Evolutionary conservation across 1,140 invertebrate species (phyloP), one percentile per base, ranked within the genome.

Genomic region (Phocides pigmalion): DNA sequence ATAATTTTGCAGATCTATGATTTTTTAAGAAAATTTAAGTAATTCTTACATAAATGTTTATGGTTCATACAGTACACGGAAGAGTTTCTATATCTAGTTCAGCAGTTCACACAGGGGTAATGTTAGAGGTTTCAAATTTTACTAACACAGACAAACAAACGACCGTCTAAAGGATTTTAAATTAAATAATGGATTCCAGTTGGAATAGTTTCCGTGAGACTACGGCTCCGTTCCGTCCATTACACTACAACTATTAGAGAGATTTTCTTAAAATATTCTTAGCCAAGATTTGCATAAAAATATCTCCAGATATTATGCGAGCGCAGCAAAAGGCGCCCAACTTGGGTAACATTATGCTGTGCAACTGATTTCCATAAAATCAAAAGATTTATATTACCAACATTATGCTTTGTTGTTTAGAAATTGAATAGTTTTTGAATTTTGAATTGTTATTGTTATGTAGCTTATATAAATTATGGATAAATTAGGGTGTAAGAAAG

Each of bases 281-380:
- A 49, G 46, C 22, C n/a, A 49, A 28, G 14, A 28, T 28, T 49
- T 28, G 22, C 46, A 49, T 49, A 49, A 28, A 49, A 49, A 49
- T 49, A 28, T 15, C 12, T 12, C 15, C 37, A 16, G 37, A 41
- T 16, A 41, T 41, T 41, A 41, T 41, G 37, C 37, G 6, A 41
- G 12, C 37, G 12, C 14, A 15, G 46, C 44, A 49, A 49, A 46
- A 49, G 15, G 46, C 12, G 20, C 5, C 20, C 46, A 22, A 49
- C 46, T 49, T 8, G 12, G 12, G 15, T 49, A 49, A 49, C n/a
- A 49, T 49, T 28, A 49, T 22, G 6, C 46, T 12, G 3, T 28
- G 46, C 46, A 49, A 28, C 14, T 28, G 22, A 49, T 49, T 49
- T 49, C n/a, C 46, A 49, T 49, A 22, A 49, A 49, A 49, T 49